phyloP scores from a whole-genome alignment of 2,113 vertebrate species.

The Turdus rufiventris region DNA sequence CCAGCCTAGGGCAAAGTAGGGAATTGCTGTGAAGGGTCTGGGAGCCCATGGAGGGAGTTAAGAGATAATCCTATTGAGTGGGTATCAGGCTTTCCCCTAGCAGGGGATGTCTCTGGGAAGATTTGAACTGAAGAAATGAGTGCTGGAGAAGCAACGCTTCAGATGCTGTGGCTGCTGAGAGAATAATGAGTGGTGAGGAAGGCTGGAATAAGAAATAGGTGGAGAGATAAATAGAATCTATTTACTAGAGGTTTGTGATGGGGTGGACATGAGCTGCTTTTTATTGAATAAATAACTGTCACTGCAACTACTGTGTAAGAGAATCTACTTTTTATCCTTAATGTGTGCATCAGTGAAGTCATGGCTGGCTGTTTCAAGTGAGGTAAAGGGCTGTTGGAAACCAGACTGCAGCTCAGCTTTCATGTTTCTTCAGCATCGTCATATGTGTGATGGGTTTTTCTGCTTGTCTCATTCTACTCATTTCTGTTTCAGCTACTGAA shows the following conservation, averaged over 20 bases:
- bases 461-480: background rate
- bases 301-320: background rate
- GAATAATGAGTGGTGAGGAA: background rate
- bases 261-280: background rate
- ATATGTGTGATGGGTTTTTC: background rate
- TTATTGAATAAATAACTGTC: slow-evolving; percentile 1
- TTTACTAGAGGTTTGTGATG: background rate
- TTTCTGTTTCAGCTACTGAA: background rate
- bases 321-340: background rate
- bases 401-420: background rate
- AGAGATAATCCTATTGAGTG: background rate
- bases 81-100: background rate
- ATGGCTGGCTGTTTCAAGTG: background rate
- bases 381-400: background rate
- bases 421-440: background rate
- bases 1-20: background rate
- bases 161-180: background rate
- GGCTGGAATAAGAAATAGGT: background rate
- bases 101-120: background rate
- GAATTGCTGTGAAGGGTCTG: background rate
- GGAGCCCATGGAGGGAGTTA: background rate
- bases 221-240: background rate
- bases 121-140: background rate
- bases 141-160: background rate
- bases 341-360: background rate